Evolutionary conservation across 2,888 invertebrate genomes (phyloP), one percentile per base, ranked within the genome.

Genomic region (Drosophila quinaria): DNA sequence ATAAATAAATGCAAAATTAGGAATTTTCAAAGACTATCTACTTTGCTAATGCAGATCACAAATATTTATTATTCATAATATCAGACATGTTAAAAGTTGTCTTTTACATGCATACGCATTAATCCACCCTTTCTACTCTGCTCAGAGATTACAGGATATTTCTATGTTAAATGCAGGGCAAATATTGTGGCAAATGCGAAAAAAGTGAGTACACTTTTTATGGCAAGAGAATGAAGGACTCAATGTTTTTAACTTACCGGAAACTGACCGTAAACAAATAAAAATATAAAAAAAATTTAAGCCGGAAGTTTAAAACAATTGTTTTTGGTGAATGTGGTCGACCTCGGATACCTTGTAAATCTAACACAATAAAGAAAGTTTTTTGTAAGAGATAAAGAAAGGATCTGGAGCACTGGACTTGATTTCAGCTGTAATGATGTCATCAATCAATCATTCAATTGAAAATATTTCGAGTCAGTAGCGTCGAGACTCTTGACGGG

Each of bases 191-290:
- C 10, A 51, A 59, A 49, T 55, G 29, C 15, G 17, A 39, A 44
- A 49, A 60, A 71, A 25, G 15, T 9, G 9, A 61, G 49, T 22
- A 49, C 49, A 56, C 13, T 39, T 31, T 71, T 59, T 13, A 15
- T 35, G 46, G n/a, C 37, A 42, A 39, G 44, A 33, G 35, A 54
- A 19, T 8, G 15, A 54, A 25, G 25, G 5, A 42, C 4, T 39
- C 17, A 62, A 19, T 46, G 9, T 35, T 56, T 56, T 77, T 77
- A 63, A 60, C 56, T 61, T 54, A 33, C 39, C 29, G 10, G 19
- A 47, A 54, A 47, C 72, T 39, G 19, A 59, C 25, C 67, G 42
- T 10, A 55, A 67, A 35, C 11, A 25, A 39, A 25, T 42, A 37
- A 31, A 47, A 15, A 60, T 58, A 49, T 50, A 49, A 13, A 56